Evolutionary conservation across 2,113 vertebrate genomes (phyloP), one percentile per base, ranked within the genome.

Genomic region (Osmerus eperlanus): DNA sequence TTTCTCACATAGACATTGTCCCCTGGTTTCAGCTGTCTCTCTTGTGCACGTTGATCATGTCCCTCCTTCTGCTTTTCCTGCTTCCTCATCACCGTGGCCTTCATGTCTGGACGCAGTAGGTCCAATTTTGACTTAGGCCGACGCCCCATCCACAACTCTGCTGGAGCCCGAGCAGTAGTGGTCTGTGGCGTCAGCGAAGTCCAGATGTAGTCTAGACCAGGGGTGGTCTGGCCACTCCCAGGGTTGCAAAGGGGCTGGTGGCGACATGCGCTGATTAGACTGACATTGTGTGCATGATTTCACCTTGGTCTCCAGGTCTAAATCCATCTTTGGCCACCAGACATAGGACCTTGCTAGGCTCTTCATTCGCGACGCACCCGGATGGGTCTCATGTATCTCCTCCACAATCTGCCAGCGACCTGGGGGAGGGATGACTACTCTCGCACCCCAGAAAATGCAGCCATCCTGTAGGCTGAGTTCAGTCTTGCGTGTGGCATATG

Each of bases 141-240:
- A 15, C 21, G 15, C 6, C 61, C 65, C 47, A 72, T 36, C 15
- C 74, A 16, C 61, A 74, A 67, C 23, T 70, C 61, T n/a, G 67
- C 67, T 52, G 72, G 67, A 3, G 67, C 59, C n/a, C 29, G 51
- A 13, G 19, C 62, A 4, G 67, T 79, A 2, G 63, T 75, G 1
- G 68, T 72, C n/a, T 75, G 78, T 15, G 69, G 73, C 13, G 58
- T 75, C 28, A 54, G 63, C 64, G 67, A 67, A 71, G 16, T 76
- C 67, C 54, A 70, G 2, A 59, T 70, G 74, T 9, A 72, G 28
- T 14, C 70, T 72, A 29, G 63, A 76, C 75, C 75, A 77, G 3
- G 53, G 64, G 1, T 21, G 47, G 53, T 66, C 29, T 16, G 54
- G 70, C 60, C 70, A 73, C 2, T 71, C 54, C 68, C 74, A 76